Base-by-base conservation (phyloP, 2,797 vertebrate genomes). In the Brachyrhaphis roseni region DNA sequence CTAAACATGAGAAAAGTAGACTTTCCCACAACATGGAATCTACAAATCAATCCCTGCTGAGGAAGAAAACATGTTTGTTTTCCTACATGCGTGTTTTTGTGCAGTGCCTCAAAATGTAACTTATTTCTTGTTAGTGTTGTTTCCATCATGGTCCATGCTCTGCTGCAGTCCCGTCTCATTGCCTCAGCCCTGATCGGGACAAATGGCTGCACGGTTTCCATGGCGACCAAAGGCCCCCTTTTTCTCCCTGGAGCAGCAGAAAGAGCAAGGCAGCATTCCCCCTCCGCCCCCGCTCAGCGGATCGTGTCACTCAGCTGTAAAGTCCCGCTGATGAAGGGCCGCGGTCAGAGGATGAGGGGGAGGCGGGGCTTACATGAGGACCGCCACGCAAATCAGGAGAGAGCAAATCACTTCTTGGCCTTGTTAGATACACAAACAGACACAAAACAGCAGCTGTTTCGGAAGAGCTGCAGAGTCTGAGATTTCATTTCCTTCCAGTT, bases 151-250 rank as follows among this genome's bases (percentile, higher is more conserved):
- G 53, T 45, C 75, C 80, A 80, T 78, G 53, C 78, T 94, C 90
- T 83, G 89, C 90, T 83, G 89, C 85, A 89, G 89, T 89, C 91
- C 85, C 20, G 74, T 82, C 86, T 85, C 86, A 79, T 78, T 59
- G 47, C 74, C 72, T 83, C 79, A 1, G 71, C 82, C 57, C 47
- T 49, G 78, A 83, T 73, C 11, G 66, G 83, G 86, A 86, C 86
- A 83, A 88, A 86, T 89, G 84, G 85, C 85, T 18, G 31, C 81
- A 57, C 66, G 6, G 82, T 93, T 89, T 76, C 92, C 90, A 89
- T 92, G 76, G 91, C 39, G 84, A 93, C 81, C 15, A 23, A 75
- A 66, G 83, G 73, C 85, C 82, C 68, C 20, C 6, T 23, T 26
- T 75, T 78, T 15, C 80, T 83, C 81, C 76, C 66, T 81, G 28